Evolutionary conservation across 1,140 invertebrate genomes (phyloP).

Genomic region (Drosophila subobscura): DNA sequence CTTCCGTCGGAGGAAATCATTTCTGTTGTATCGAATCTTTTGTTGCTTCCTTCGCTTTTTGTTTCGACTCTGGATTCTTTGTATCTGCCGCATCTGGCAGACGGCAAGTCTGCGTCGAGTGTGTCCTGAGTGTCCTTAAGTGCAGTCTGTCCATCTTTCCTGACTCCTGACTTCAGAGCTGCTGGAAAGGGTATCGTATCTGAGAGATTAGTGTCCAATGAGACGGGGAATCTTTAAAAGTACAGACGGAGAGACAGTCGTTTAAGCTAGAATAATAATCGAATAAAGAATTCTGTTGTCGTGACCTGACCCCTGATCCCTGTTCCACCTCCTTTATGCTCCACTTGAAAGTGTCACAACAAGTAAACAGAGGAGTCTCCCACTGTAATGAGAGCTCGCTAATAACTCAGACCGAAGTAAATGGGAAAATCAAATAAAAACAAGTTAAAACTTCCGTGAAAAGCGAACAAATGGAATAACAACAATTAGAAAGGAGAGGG

Average conservation of each 20-base stretch:
- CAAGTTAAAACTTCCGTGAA: constrained; percentile 67
- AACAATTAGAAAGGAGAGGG: constrained; percentile 54
- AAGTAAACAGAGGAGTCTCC: constrained; percentile 46
- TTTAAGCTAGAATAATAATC: constrained; percentile 50
- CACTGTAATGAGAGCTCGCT: constrained; percentile 53
- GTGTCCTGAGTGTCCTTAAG: constrained; percentile 65
- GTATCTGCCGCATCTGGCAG: constrained; percentile 31
- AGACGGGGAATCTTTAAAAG: constrained; percentile 45
- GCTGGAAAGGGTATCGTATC: neutral
- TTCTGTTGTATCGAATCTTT: constrained; percentile 82
- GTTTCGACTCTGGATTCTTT: constrained; percentile 13
- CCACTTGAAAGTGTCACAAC: constrained; percentile 72
- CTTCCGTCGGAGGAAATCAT: constrained; percentile 77
- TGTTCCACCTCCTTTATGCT: constrained; percentile 28
- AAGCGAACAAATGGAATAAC: constrained; percentile 52
- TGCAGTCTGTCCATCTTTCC: constrained; percentile 52
- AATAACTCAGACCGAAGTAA: constrained; percentile 80
- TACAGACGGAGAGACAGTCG: constrained; percentile 26
- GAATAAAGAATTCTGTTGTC: constrained; percentile 33
- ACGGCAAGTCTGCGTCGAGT: constrained; percentile 49
- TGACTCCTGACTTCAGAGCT: constrained; percentile 29
- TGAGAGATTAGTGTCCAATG: constrained; percentile 65
- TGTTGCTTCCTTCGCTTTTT: constrained; percentile 68
- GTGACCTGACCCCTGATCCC: constrained; percentile 13
- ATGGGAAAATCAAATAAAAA: constrained; percentile 83